These are phyloP conservation scores for Orthonyx spaldingii DNA, from an alignment of 2,113 vertebrate species.

Conservation along the genomic window DNA sequence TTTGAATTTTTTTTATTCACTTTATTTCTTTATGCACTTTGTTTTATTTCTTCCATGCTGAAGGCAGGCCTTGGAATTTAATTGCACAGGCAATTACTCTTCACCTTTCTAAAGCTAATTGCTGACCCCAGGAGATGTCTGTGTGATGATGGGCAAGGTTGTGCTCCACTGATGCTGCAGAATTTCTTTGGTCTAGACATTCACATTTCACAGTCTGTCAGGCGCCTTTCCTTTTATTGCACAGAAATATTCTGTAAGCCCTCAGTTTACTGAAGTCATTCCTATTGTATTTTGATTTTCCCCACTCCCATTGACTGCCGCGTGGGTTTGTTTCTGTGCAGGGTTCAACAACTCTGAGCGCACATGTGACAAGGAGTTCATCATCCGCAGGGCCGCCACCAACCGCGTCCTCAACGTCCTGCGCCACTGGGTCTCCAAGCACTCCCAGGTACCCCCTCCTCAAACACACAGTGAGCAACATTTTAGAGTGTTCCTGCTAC, in stretches of 20 bases:
- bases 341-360: constrained; percentile 92
- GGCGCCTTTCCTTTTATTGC: neutral
- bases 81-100: neutral
- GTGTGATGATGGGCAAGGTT: neutral
- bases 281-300: neutral
- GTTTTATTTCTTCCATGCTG: neutral
- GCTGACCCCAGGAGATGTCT: neutral
- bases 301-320: neutral
- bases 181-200: neutral
- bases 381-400: constrained; percentile 95
- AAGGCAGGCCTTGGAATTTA: neutral
- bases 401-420: constrained; percentile 97
- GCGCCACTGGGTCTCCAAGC: constrained; percentile 98
- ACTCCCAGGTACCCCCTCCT: constrained; percentile 85
- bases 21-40: neutral
- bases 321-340: constrained; percentile 48
- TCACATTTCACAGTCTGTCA: neutral
- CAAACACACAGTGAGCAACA: accelerated
- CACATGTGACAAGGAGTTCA: constrained; percentile 96
- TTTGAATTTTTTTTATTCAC: neutral
- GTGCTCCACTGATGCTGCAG: neutral
- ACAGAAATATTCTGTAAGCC: neutral
- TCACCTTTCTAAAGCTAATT: neutral
- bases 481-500: accelerated
- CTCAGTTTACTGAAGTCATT: neutral